These are phyloP conservation scores for Ctena decussata DNA, from an alignment of 2,888 invertebrate species.

Conservation along the genomic window DNA sequence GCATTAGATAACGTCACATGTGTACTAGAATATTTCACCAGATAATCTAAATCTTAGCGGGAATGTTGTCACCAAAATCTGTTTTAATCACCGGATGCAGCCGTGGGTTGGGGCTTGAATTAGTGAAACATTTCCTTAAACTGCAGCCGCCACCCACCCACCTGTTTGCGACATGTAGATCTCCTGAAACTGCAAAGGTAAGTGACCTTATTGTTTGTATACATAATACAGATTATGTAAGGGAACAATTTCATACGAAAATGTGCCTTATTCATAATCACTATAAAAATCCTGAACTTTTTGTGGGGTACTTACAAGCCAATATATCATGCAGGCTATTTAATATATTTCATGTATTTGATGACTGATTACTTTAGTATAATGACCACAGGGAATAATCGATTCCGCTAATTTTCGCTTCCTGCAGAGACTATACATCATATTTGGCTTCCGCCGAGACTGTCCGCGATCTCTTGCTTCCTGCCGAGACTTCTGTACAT, in stretches of 20 bases:
- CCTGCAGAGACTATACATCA: too few species aligned
- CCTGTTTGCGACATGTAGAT: conserved; percentile 73
- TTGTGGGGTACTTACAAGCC: not conserved
- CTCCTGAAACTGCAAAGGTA: conserved; percentile 66
- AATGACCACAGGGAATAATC: too few species aligned
- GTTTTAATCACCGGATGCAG: conserved; percentile 95
- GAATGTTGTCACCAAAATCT: conserved; percentile 58
- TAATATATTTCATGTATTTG: too few species aligned
- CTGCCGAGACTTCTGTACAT: too few species aligned
- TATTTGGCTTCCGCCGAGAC: too few species aligned
- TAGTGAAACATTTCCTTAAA: conserved; percentile 89
- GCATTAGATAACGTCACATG: too few species aligned
- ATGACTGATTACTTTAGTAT: too few species aligned
- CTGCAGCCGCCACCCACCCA: conserved; percentile 63
- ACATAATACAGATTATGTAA: conserved; percentile 29
- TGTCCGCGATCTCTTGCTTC: too few species aligned
- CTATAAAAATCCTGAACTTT: not conserved
- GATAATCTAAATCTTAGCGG: too few species aligned
- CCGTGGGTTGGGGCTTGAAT: conserved; percentile 95
- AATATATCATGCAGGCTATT: too few species aligned
- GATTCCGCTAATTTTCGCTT: too few species aligned
- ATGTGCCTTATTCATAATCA: not conserved
- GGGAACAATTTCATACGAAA: not conserved
- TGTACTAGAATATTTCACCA: too few species aligned
- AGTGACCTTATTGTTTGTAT: conserved; percentile 7